Evolutionary conservation across 2,888 invertebrate species (phyloP), one percentile per base, ranked within the genome.

Genomic region (Leucozona laternaria): DNA sequence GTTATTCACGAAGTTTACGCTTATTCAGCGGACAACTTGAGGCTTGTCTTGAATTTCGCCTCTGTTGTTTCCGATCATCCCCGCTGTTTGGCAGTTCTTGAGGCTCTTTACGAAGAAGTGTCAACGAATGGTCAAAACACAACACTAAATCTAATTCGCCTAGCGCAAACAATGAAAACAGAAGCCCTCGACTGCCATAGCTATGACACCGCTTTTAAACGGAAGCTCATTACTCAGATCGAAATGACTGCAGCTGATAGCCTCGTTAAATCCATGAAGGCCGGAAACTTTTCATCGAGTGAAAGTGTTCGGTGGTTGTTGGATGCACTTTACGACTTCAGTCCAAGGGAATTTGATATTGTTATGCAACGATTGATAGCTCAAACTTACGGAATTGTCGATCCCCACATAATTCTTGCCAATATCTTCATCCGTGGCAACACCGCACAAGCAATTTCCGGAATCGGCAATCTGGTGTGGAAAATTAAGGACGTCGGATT

Each of bases 1-100:
- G 50, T 81, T 11, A 22, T 82, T 5, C 62, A 77, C 6, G 71
- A 77, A 25, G 50, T 72, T 10, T 82, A 78, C 25, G 64, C 50
- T 2, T 10, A 45, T 31, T 70, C 77, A 0, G 55, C 25, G 11
- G 28, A 57, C 1, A 81, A 77, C n/a, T 37, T 81, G 4, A 50
- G 11, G n/a, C 1, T 34, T 3, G 2, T 82, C 7, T 15, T 66
- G 37, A 43, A 64, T 8, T 66, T 78, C 2, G n/a, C 78, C 0
- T 17, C n/a, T 15, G 28, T n/a, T 50, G 5, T 78, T 45, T 15
- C 78, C 6, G 50, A 78, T 10, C 28, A 11, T 7, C 3, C 4
- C 0, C 64, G 31, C 15, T 50, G 64, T 22, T 77, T 64, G 4
- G 25, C 43, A n/a, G 57, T 58, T 2, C n/a, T 82, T 5, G 40